These are phyloP conservation scores for Pachypanchax playfairii DNA, from an alignment of 2,113 vertebrate genomes.

Conservation along the genomic window DNA sequence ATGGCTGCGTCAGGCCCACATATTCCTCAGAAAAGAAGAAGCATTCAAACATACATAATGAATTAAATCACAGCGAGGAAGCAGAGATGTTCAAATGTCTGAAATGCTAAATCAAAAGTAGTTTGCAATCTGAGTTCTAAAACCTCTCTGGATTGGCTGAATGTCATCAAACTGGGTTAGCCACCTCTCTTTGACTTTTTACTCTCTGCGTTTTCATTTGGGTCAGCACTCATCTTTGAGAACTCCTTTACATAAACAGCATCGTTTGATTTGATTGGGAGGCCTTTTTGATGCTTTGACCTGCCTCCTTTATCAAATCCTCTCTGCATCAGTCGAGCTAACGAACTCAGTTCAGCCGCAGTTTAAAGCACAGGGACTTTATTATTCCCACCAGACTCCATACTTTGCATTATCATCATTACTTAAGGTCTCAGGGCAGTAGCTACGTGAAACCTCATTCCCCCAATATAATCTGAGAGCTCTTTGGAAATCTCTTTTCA, in stretches of 20 bases:
- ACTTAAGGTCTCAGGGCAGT: constrained; percentile 65
- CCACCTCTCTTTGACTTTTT: constrained; percentile 40
- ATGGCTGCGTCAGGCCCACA: constrained; percentile 62
- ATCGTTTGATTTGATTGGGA: constrained; percentile 65
- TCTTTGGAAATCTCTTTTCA: constrained; percentile 66
- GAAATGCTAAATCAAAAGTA: constrained; percentile 54
- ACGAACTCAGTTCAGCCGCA: constrained; percentile 49
- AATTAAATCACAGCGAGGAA: constrained; percentile 60
- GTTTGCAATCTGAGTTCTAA: constrained; percentile 49
- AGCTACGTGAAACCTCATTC: constrained; percentile 67
- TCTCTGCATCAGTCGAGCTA: constrained; percentile 55
- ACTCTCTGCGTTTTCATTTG: constrained; percentile 56
- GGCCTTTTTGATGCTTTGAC: constrained; percentile 72
- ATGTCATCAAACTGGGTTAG: constrained; percentile 60
- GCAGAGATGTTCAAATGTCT: constrained; percentile 35
- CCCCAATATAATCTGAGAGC: constrained; percentile 64
- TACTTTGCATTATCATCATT: constrained; percentile 70
- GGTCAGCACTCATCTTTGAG: constrained; percentile 58
- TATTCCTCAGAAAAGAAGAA: constrained; percentile 58
- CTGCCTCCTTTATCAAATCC: constrained; percentile 67
- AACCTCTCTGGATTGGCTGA: constrained; percentile 33
- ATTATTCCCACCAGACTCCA: constrained; percentile 63
- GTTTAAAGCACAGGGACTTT: constrained; percentile 58
- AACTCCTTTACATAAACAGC: constrained; percentile 68
- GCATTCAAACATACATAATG: constrained; percentile 74